Percentiles rank a stretch among this genome's conserved stretches.
Evolutionary conservation across 2,888 invertebrate genomes (phyloP).

Genomic region (Miltochrista miniata): DNA sequence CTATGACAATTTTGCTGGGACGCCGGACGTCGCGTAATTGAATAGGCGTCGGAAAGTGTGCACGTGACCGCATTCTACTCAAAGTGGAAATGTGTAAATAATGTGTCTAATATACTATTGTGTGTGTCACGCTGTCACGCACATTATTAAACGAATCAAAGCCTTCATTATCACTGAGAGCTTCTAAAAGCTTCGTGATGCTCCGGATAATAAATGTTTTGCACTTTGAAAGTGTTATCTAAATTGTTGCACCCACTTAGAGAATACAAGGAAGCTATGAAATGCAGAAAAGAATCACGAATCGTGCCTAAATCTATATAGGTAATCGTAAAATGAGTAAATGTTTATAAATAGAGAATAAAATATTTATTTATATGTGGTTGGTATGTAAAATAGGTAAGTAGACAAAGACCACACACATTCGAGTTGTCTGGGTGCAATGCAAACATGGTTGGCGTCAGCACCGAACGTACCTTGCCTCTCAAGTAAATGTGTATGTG

Average conservation of each 20-base stretch:
- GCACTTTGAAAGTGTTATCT: slow-evolving; percentile 65
- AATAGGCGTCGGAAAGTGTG: slow-evolving; percentile 73
- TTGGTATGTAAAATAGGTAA: slow-evolving; percentile 22
- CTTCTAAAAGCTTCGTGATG: slow-evolving; percentile 58
- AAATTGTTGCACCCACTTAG: slow-evolving; percentile 73
- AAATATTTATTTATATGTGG: slow-evolving; percentile 13
- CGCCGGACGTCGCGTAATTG: slow-evolving; percentile 62
- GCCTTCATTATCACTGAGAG: slow-evolving; percentile 49
- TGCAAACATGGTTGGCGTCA: slow-evolving; percentile 69
- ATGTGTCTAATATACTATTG: slow-evolving; percentile 61
- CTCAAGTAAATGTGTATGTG: slow-evolving; percentile 56
- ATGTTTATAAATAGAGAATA: neutral
- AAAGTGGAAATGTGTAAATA: slow-evolving; percentile 64
- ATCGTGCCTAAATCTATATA: slow-evolving; percentile 32
- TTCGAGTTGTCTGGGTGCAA: slow-evolving; percentile 58
- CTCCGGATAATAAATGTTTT: slow-evolving; percentile 56
- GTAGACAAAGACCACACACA: slow-evolving; percentile 71
- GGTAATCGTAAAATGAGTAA: too few relatives aligned
- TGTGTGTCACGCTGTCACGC: slow-evolving; percentile 59
- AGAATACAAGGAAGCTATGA: slow-evolving; percentile 47
- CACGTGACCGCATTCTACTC: slow-evolving; percentile 66
- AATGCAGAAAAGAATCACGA: slow-evolving; percentile 41
- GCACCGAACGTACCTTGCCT: slow-evolving; percentile 52
- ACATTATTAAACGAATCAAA: slow-evolving; percentile 63
- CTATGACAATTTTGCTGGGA: slow-evolving; percentile 72